Percentiles rank a stretch among this genome's conserved stretches.
These are phyloP conservation scores for Mycetomoellerius zeteki DNA, from an alignment of 1,140 invertebrate species.

Conservation along the genomic window DNA sequence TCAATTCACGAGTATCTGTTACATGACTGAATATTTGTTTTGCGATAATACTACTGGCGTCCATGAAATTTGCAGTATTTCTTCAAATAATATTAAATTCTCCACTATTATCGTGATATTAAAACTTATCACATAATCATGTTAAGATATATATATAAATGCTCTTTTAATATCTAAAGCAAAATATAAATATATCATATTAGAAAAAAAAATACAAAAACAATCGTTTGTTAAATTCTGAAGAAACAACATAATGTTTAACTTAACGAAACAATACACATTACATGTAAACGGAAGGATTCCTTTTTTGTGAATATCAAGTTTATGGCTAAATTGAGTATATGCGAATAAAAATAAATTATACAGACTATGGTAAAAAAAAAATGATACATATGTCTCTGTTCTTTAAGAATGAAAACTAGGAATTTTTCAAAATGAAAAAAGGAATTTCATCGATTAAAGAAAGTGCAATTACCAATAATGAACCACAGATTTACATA, in stretches of 20 bases:
- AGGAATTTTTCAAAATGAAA: slow-evolving; percentile 10
- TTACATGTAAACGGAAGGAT: background rate
- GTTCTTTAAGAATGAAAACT: background rate
- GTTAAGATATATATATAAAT: background rate
- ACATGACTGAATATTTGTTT: background rate
- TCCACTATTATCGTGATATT: background rate
- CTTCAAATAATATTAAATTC: slow-evolving; percentile 1
- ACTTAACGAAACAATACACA: background rate
- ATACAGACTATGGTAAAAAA: slow-evolving; percentile 20
- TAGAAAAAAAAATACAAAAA: background rate
- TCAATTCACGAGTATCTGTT: background rate
- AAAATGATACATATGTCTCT: background rate
- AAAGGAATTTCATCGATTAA: background rate
- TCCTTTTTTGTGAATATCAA: background rate
- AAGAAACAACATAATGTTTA: background rate
- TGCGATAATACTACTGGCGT: slow-evolving; percentile 20
- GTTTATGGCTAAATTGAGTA: background rate
- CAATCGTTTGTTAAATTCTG: background rate
- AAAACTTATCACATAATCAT: background rate
- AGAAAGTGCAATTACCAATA: slow-evolving; percentile 16
- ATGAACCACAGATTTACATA: slow-evolving; percentile 76
- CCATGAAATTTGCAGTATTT: background rate
- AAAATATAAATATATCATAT: background rate
- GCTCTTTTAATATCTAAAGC: background rate
- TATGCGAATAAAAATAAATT: background rate